Evolutionary conservation across 2,888 invertebrate genomes (phyloP).

Genomic region (Drosophila merina): DNA sequence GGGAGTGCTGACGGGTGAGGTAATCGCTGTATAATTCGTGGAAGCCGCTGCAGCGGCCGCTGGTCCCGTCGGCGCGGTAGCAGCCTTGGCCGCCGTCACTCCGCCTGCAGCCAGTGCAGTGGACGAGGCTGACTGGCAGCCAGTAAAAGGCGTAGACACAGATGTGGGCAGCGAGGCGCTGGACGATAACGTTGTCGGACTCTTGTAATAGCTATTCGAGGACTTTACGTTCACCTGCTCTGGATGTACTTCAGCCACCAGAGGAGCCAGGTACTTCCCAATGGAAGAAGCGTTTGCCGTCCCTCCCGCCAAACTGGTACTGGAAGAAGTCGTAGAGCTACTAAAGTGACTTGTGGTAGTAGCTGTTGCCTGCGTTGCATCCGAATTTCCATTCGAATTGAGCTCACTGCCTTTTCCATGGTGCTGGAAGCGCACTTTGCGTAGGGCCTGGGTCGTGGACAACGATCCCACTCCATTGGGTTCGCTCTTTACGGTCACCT

Average conservation of each 20-base stretch:
- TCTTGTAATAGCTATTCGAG: conserved; percentile 75
- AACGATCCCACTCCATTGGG: conserved; percentile 56
- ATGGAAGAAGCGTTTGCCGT: conserved; percentile 73
- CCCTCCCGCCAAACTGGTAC: conserved; percentile 58
- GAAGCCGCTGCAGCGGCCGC: conserved; percentile 74
- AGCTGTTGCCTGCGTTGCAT: conserved; percentile 34
- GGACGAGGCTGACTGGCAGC: conserved; percentile 81
- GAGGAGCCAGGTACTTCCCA: conserved; percentile 81
- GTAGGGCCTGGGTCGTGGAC: conserved; percentile 58
- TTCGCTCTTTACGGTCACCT: conserved; percentile 53
- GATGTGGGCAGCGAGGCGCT: conserved; percentile 81
- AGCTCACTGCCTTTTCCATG: conserved; percentile 50
- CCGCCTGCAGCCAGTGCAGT: conserved; percentile 83
- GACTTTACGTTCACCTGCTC: conserved; percentile 78
- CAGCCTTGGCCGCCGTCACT: conserved; percentile 83
- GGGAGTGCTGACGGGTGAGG: conserved; percentile 62
- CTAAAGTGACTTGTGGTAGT: conserved; percentile 33
- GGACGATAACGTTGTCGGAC: conserved; percentile 80
- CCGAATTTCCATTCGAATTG: conserved; percentile 51
- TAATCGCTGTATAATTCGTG: conserved; percentile 64
- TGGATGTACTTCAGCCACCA: conserved; percentile 83
- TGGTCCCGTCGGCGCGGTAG: conserved; percentile 79
- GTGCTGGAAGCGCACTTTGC: conserved; percentile 71
- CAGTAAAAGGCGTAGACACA: conserved; percentile 81
- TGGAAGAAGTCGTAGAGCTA: conserved; percentile 51